Evolutionary conservation across 1,140 invertebrate genomes (phyloP).

Genomic region (Diachasmimorpha longicaudata): DNA sequence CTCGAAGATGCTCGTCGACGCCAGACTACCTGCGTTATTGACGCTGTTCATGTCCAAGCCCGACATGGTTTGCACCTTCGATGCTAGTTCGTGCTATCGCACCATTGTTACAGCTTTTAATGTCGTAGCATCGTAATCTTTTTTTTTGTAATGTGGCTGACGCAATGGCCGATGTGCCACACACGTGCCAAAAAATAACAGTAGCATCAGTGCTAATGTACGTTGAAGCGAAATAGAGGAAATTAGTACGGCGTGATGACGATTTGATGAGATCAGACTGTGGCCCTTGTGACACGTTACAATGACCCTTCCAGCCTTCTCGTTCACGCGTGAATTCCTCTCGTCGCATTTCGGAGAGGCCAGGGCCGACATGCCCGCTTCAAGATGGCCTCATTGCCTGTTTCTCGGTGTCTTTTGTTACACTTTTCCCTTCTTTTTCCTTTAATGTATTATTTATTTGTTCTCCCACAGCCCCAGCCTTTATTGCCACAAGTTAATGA

Average conservation of each 20-base stretch:
- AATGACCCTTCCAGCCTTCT: background rate
- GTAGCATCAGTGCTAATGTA: slow-evolving; percentile 32
- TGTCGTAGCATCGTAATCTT: background rate
- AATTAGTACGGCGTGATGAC: slow-evolving; percentile 13
- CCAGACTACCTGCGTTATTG: slow-evolving; percentile 55
- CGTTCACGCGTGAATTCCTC: slow-evolving; percentile 30
- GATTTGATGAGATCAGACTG: background rate
- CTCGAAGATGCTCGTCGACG: slow-evolving; percentile 52
- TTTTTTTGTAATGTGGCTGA: background rate
- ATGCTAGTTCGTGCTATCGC: slow-evolving; percentile 32
- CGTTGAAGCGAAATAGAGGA: slow-evolving; percentile 47
- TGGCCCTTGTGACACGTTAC: background rate
- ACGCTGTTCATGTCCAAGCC: slow-evolving; percentile 46
- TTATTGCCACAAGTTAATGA: background rate
- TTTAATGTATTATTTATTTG: background rate
- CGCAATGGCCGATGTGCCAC: background rate
- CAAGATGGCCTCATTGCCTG: slow-evolving; percentile 48
- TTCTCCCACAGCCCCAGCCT: no score
- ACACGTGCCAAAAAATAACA: slow-evolving; percentile 28
- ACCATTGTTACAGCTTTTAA: slow-evolving; percentile 25
- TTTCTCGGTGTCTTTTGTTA: background rate
- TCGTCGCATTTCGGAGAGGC: slow-evolving; percentile 58
- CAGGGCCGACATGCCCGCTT: slow-evolving; percentile 58
- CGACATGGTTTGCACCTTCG: slow-evolving; percentile 57
- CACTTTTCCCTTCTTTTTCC: background rate